These are phyloP conservation scores for Ploceus nigricollis DNA, from an alignment of 2,113 vertebrate species.

Conservation along the genomic window DNA sequence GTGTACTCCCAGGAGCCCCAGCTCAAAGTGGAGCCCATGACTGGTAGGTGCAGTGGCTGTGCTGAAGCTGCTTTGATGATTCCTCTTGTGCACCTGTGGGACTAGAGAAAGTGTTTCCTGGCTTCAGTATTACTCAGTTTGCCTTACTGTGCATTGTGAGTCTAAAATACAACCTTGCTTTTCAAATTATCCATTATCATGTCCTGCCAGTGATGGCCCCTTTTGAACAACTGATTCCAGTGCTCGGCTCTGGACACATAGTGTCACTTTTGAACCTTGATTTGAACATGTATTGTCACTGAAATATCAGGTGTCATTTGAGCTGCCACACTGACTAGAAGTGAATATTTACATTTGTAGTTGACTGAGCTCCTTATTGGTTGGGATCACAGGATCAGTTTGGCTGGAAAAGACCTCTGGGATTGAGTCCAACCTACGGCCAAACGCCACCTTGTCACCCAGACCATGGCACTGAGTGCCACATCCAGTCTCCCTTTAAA, in stretches of 20 bases:
- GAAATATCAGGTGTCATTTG: not conserved
- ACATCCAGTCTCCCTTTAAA: not conserved
- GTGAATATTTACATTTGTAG: not conserved
- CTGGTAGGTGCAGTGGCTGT: slow-evolving; percentile 74
- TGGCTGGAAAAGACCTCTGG: not conserved
- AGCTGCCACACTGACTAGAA: not conserved
- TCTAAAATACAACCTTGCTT: not conserved
- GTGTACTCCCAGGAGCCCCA: slow-evolving; percentile 98
- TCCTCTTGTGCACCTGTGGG: not conserved
- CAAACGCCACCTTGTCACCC: not conserved
- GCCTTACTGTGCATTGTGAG: not conserved
- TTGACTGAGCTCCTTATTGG: not conserved
- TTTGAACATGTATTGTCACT: not conserved
- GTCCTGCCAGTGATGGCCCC: not conserved
- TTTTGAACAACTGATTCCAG: not conserved
- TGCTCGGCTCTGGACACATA: not conserved
- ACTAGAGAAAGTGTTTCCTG: not conserved
- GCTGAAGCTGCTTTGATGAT: not conserved
- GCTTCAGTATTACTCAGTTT: not conserved
- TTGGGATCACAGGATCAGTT: not conserved
- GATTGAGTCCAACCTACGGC: accelerated
- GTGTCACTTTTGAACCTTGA: not conserved
- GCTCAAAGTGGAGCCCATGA: slow-evolving; percentile 88
- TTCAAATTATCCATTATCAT: not conserved
- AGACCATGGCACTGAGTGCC: not conserved